Conservation (phyloP, 2,888 invertebrate genomes). For the Helicoverpa assulta region DNA sequence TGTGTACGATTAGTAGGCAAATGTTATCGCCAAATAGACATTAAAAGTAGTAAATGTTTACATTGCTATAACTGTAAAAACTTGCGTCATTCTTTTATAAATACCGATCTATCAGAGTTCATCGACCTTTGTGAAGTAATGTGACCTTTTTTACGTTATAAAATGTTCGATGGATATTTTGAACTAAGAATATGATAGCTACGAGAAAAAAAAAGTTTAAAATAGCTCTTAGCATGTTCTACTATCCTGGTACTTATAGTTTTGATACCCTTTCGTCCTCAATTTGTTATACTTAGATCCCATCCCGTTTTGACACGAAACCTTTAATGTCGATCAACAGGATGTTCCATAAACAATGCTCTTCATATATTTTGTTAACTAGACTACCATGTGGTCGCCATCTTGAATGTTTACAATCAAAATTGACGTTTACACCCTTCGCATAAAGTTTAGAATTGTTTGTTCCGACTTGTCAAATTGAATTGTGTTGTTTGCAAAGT, state of each 20-base stretch:
- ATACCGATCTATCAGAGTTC: neutral
- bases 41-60: neutral
- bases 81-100: neutral
- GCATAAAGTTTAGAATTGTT: slow-evolving; percentile 71
- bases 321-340: slow-evolving; percentile 83
- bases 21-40: neutral
- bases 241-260: slow-evolving; percentile 37
- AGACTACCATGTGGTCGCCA: slow-evolving; percentile 76
- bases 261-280: slow-evolving; percentile 40
- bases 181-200: neutral
- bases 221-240: slow-evolving; percentile 37
- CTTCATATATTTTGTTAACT: slow-evolving; percentile 85
- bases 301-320: slow-evolving; percentile 66
- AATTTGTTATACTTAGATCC: slow-evolving; percentile 59
- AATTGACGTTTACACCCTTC: slow-evolving; percentile 58
- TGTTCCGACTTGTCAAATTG: slow-evolving; percentile 63
- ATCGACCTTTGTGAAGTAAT: neutral
- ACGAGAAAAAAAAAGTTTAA: neutral
- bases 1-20: neutral
- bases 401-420: slow-evolving; percentile 64
- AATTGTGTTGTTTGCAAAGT: slow-evolving; percentile 64
- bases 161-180: neutral
- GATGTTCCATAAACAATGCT: slow-evolving; percentile 80
- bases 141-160: neutral
- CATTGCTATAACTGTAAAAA: neutral